phyloP scores from a whole-genome alignment of 2,797 vertebrate genomes.

The Botia almorhae region DNA sequence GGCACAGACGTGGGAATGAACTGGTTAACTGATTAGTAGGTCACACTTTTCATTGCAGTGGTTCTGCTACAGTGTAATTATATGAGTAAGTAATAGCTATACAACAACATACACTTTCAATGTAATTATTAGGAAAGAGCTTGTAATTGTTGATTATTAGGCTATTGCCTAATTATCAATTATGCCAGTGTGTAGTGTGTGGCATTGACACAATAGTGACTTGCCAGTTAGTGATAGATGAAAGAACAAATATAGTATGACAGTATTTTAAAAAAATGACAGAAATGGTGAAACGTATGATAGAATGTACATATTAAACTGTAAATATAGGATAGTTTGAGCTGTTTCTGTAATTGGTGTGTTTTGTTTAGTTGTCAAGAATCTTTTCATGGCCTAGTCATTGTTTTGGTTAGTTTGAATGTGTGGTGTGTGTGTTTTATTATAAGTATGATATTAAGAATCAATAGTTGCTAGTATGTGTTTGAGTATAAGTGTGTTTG shows the following conservation, averaged over 20 bases:
- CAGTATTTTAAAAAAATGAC: neutral
- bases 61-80: neutral
- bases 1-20: neutral
- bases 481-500: too few relatives aligned
- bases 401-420: conserved; percentile 16
- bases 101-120: neutral
- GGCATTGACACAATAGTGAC: neutral
- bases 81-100: neutral
- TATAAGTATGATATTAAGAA: too few relatives aligned
- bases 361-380: neutral
- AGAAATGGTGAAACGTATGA: too few relatives aligned
- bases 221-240: neutral
- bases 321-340: neutral
- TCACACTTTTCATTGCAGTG: neutral
- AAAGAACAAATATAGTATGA: neutral
- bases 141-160: neutral
- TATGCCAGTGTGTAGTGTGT: neutral
- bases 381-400: conserved; percentile 10
- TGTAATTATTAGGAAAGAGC: neutral
- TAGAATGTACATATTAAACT: too few relatives aligned
- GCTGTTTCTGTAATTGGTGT: conserved; percentile 6
- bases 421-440: neutral
- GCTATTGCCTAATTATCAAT: neutral
- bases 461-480: too few relatives aligned
- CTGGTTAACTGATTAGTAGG: conserved; percentile 27